Base-by-base conservation (phyloP, 2,888 invertebrate species). In the Drosophila borealis region DNA sequence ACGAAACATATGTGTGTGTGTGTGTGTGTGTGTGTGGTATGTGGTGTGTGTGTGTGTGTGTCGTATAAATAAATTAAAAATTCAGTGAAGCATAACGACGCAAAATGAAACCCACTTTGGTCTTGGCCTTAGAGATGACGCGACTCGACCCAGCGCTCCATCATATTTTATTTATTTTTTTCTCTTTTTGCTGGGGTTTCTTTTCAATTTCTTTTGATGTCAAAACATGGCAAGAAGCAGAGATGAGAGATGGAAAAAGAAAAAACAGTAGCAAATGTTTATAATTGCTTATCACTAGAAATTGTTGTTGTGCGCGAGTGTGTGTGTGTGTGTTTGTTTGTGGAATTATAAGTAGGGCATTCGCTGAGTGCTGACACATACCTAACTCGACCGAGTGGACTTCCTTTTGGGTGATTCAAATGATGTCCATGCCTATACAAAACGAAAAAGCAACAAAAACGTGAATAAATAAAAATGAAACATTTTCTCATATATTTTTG, bases 1-100 rank as follows among this genome's bases (percentile, higher is more conserved):
- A 76, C 61, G 76, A 76, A 76, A 75, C 57, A 44, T 44, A 48
- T 33, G 42, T 45, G 36, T 34, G n/a, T 34, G 25, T 44, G 25
- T 44, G 13, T 34, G 37, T 46, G 51, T 54, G 55, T 41, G 10
- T 25, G 41, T 45, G 25, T 29, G 25, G 21, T 21, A 21, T 21
- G 21, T 21, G 21, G 21, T 36, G 34, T 46, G 49, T 45, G 53
- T 46, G 51, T 62, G 37, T 59, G 53, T 53, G 56, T 62, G 65
- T 68, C 64, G 54, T 66, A 86, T 83, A 83, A 83, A 83, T 83
- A 83, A 79, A 83, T 86, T 73, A 65, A 70, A 81, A 75, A 84
- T 75, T 86, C 80, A 81, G 45, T 87, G 80, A 78, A 80, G 80
- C 83, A 70, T 67, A 77, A 79, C 86, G 78, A 76, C 45, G 71